A percentile compares a stretch with the other conserved stretches of the same genome.
phyloP scores from a whole-genome alignment of 2,113 vertebrate genomes.

The Blennius ocellaris region DNA sequence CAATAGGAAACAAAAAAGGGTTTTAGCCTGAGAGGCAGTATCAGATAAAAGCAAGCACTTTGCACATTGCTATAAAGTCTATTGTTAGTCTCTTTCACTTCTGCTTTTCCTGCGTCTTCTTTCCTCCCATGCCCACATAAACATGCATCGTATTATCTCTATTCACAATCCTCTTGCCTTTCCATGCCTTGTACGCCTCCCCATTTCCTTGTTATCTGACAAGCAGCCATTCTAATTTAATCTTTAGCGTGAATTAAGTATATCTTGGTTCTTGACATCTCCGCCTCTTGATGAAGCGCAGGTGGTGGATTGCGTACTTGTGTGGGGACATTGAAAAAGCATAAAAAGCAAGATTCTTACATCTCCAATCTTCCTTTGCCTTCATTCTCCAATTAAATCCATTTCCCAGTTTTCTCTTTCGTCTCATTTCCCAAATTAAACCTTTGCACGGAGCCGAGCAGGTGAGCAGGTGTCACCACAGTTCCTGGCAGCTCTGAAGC shows the following conservation, averaged over 20 bases:
- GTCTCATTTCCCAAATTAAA: slow-evolving; percentile 56
- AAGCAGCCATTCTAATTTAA: slow-evolving; percentile 53
- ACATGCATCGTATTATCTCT: slow-evolving; percentile 16
- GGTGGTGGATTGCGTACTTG: slow-evolving; percentile 7
- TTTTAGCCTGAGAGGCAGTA: slow-evolving; percentile 8
- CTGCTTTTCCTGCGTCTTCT: slow-evolving; percentile 14
- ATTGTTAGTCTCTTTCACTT: not conserved
- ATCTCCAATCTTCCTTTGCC: slow-evolving; percentile 30
- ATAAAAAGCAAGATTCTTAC: slow-evolving; percentile 11
- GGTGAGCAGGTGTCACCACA: slow-evolving; percentile 57
- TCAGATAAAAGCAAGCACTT: slow-evolving; percentile 22
- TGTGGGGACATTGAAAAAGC: slow-evolving; percentile 3
- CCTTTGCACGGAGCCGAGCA: slow-evolving; percentile 27
- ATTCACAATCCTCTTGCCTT: slow-evolving; percentile 4
- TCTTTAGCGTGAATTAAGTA: slow-evolving; percentile 29
- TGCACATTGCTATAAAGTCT: slow-evolving; percentile 10
- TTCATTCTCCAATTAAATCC: slow-evolving; percentile 34
- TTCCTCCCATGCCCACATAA: slow-evolving; percentile 16
- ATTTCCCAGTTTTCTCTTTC: slow-evolving; percentile 24
- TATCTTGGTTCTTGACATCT: slow-evolving; percentile 54
- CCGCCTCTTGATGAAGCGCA: slow-evolving; percentile 39
- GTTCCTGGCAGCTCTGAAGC: slow-evolving; percentile 45
- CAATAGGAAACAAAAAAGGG: slow-evolving; percentile 23
- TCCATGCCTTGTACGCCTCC: slow-evolving; percentile 41
- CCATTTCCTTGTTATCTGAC: slow-evolving; percentile 60